phyloP scores from a whole-genome alignment of 1,140 invertebrate species.

The Tetramorium parvispinum region DNA sequence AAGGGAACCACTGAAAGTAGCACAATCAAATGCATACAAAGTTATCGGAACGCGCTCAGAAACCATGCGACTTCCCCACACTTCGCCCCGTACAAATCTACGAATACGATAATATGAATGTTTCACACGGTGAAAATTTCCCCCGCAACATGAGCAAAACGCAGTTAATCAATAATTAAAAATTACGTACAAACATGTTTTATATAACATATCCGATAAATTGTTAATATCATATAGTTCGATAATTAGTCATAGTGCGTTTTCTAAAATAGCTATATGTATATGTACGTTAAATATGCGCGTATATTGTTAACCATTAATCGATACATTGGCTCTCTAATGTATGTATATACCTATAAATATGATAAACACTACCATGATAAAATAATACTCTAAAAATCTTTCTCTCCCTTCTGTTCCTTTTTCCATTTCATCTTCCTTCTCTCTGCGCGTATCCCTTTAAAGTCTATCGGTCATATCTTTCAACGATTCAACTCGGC shows the following conservation, averaged over 20 bases:
- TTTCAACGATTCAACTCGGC: conserved; percentile 32
- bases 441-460: background rate
- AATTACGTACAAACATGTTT: conserved; percentile 74
- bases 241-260: conserved; percentile 47
- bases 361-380: conserved; percentile 59
- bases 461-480: background rate
- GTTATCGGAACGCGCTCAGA: background rate
- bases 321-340: conserved; percentile 61
- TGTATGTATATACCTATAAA: conserved; percentile 36
- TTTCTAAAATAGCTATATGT: conserved; percentile 61
- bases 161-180: conserved; percentile 76
- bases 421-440: background rate
- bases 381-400: conserved; percentile 56
- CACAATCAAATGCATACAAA: conserved; percentile 16
- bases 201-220: conserved; percentile 72
- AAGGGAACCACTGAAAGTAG: background rate
- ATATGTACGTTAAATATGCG: conserved; percentile 46
- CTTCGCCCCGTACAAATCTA: background rate
- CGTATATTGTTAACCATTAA: conserved; percentile 63
- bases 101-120: conserved; percentile 36
- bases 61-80: background rate
- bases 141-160: conserved; percentile 76
- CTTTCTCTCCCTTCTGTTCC: background rate
- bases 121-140: conserved; percentile 33
- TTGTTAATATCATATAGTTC: conserved; percentile 61